Conservation (phyloP, 2,888 invertebrate genomes). For the Drosophila buzzatii region DNA sequence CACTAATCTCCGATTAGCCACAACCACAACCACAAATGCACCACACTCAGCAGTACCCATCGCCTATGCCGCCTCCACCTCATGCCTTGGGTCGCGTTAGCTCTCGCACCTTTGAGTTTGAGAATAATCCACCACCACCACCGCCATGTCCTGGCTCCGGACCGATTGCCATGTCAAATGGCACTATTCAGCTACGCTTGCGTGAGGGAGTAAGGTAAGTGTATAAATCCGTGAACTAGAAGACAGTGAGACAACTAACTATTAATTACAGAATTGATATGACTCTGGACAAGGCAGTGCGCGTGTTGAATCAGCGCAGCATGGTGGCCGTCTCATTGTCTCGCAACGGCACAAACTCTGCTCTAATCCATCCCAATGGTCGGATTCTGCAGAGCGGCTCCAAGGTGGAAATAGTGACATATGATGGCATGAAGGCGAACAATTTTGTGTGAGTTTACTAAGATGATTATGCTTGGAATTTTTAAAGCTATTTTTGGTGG, state of each 20-base stretch:
- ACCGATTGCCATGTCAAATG: conserved; percentile 89
- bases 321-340: conserved; percentile 93
- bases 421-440: conserved; percentile 92
- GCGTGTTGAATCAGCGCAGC: conserved; percentile 88
- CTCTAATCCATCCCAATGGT: conserved; percentile 94
- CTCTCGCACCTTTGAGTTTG: conserved; percentile 78
- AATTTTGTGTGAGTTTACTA: conserved; percentile 87
- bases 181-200: conserved; percentile 92
- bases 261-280: conserved; percentile 89
- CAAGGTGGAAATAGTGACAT: conserved; percentile 93
- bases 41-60: conserved; percentile 74
- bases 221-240: too few relatives aligned
- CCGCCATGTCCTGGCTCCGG: conserved; percentile 82
- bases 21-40: conserved; percentile 56
- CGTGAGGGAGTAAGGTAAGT: conserved; percentile 90
- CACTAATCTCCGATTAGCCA: conserved; percentile 23
- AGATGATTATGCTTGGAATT: background rate
- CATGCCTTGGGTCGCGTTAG: conserved; percentile 79
- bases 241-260: too few relatives aligned
- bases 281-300: conserved; percentile 90
- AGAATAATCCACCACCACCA: conserved; percentile 78
- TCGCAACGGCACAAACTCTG: conserved; percentile 91
- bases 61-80: conserved; percentile 83
- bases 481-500: background rate
- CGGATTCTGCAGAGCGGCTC: conserved; percentile 94